Conservation (phyloP, 2,113 vertebrate species). For the Tychaedon coryphoeus region DNA sequence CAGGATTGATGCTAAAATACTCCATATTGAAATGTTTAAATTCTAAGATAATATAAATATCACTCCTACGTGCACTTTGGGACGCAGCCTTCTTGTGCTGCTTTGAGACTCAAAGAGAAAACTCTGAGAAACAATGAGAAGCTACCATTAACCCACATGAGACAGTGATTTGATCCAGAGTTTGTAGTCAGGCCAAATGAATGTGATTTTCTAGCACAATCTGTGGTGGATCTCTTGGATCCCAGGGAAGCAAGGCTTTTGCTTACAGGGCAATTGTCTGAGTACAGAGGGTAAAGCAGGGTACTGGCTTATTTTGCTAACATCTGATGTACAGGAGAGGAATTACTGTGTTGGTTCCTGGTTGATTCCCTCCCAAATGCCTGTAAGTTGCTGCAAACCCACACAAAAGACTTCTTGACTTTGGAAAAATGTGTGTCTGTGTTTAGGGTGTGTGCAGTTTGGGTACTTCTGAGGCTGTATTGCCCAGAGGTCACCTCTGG, state of each 20-base stretch:
- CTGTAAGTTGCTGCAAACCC: conserved; percentile 25
- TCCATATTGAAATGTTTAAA: not conserved
- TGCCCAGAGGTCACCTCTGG: conserved; percentile 28
- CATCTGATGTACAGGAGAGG: not conserved
- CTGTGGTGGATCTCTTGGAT: not conserved
- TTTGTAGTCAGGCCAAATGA: not conserved
- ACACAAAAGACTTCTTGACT: conserved; percentile 55
- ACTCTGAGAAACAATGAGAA: not conserved
- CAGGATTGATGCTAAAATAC: not conserved
- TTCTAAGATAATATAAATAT: not conserved
- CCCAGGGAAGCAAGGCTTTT: not conserved
- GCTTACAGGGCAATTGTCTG: not conserved
- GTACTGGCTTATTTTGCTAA: not conserved
- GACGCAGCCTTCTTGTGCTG: not conserved
- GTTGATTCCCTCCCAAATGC: conserved; percentile 29
- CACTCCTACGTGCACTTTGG: not conserved
- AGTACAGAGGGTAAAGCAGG: not conserved
- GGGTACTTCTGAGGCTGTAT: conserved; percentile 15
- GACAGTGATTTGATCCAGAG: not conserved
- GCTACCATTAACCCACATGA: not conserved
- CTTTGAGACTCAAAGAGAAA: not conserved
- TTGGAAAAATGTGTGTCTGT: conserved; percentile 34
- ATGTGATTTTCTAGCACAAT: not conserved
- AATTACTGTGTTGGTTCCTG: not conserved
- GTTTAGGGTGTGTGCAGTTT: conserved; percentile 52